A percentile compares a stretch with the other conserved stretches of the same genome.
Evolutionary conservation across 2,113 vertebrate species (phyloP).

Genomic region (Cathartes aura): DNA sequence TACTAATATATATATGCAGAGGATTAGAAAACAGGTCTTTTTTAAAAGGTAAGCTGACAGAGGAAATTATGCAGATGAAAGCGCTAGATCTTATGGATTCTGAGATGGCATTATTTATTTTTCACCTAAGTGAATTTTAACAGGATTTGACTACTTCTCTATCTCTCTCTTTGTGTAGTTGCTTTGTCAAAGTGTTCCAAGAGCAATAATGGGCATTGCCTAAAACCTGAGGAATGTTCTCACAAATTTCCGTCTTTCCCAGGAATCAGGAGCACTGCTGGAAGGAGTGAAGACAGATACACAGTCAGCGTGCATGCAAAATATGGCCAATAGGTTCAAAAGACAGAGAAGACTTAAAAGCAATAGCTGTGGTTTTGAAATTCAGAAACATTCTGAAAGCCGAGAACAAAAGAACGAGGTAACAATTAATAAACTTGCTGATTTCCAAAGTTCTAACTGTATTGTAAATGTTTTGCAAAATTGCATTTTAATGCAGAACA

Average conservation of each 20-base stretch:
- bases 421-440: not conserved
- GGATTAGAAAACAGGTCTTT: not conserved
- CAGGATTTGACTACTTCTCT: not conserved
- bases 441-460: not conserved
- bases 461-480: not conserved
- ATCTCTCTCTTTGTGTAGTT: not conserved
- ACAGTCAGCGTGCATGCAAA: not conserved
- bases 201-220: slow-evolving; percentile 4
- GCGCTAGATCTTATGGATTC: not conserved
- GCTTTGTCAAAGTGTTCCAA: slow-evolving; percentile 10
- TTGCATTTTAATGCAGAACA: not conserved
- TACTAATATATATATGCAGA: not conserved
- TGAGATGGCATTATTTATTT: not conserved
- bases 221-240: slow-evolving; percentile 42
- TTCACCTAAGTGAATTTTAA: not conserved
- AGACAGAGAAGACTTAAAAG: not conserved
- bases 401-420: not conserved
- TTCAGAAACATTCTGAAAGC: not conserved
- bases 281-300: not conserved
- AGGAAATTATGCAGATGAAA: not conserved
- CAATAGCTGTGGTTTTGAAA: not conserved
- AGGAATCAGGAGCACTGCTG: not conserved
- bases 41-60: not conserved
- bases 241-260: not conserved
- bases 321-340: not conserved